These are phyloP conservation scores for Heteromormyrus szaboi DNA, from an alignment of 2,797 vertebrate genomes.

Conservation along the genomic window DNA sequence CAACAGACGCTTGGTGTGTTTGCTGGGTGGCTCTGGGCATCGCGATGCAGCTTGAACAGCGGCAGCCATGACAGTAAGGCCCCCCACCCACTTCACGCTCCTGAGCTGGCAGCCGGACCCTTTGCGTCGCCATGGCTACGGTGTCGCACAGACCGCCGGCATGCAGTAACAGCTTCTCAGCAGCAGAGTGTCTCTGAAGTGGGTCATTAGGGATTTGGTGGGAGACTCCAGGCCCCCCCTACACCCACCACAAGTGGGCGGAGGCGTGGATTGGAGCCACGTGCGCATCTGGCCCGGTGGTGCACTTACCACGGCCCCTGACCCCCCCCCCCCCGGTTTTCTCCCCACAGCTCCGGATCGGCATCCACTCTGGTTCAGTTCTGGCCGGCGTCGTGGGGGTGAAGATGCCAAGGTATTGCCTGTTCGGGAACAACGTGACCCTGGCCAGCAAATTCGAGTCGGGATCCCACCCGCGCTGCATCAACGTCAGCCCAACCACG, in stretches of 20 bases:
- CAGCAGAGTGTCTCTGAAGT: conserved; percentile 47
- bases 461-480: conserved; percentile 88
- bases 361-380: conserved; percentile 94
- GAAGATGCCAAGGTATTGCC: conserved; percentile 93
- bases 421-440: conserved; percentile 97
- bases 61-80: not conserved
- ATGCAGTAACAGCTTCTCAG: conserved; percentile 45
- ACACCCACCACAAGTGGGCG: not conserved
- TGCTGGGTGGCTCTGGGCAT: not conserved
- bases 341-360: conserved; percentile 79
- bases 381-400: conserved; percentile 94
- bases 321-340: not conserved
- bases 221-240: not conserved
- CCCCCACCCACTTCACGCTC: not conserved
- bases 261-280: not conserved
- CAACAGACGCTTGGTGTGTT: not conserved
- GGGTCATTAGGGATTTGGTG: conserved; percentile 37
- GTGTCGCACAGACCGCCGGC: conserved; percentile 44
- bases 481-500: conserved; percentile 93
- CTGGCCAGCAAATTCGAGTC: conserved; percentile 98
- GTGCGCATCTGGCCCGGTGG: not conserved
- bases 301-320: not conserved
- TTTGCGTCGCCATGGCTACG: conserved; percentile 20
- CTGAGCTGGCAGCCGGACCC: not conserved
- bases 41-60: not conserved